Evolutionary conservation across 2,797 vertebrate species (phyloP).

Genomic region (Hipposideros larvatus): DNA sequence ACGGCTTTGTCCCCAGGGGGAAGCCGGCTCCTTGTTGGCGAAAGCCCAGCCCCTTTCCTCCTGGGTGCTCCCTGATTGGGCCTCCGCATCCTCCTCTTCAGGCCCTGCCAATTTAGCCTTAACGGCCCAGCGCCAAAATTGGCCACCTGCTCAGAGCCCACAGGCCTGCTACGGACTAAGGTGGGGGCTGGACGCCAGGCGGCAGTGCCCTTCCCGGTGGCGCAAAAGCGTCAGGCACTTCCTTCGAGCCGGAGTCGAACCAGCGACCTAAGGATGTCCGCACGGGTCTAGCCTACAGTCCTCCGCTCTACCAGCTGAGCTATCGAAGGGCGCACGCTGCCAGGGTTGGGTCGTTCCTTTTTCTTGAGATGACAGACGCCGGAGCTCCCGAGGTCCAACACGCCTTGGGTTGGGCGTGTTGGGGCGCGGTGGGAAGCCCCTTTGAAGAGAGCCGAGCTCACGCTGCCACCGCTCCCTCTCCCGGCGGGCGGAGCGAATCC

Average conservation of each 20-base stretch:
- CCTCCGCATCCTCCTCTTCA: not conserved
- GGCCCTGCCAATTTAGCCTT: not conserved
- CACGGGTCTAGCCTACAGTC: slow-evolving; percentile 73
- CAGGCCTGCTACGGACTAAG: not conserved
- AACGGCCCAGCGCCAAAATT: not conserved
- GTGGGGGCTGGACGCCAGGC: not conserved
- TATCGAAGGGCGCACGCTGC: slow-evolving; percentile 86
- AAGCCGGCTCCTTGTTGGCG: not conserved
- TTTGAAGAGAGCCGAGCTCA: not conserved
- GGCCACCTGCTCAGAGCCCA: not conserved
- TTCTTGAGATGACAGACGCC: too few relatives aligned
- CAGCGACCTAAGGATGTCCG: slow-evolving; percentile 93
- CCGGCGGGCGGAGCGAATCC: not conserved
- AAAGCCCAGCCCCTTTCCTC: not conserved
- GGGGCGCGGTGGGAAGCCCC: not conserved
- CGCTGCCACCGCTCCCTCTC: not conserved
- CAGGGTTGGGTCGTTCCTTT: rapidly evolving
- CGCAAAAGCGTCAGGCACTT: slow-evolving; percentile 59
- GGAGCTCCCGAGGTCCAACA: not conserved
- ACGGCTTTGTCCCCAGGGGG: not conserved
- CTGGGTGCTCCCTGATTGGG: not conserved
- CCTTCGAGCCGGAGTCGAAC: slow-evolving; percentile 95
- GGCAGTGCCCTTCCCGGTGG: not conserved
- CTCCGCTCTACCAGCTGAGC: slow-evolving; percentile 88
- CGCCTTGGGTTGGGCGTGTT: too few relatives aligned